Percentiles rank a stretch among this genome's conserved stretches.
These are phyloP conservation scores for Thinocorus orbignyianus DNA, from an alignment of 2,113 vertebrate species.

Conservation along the genomic window DNA sequence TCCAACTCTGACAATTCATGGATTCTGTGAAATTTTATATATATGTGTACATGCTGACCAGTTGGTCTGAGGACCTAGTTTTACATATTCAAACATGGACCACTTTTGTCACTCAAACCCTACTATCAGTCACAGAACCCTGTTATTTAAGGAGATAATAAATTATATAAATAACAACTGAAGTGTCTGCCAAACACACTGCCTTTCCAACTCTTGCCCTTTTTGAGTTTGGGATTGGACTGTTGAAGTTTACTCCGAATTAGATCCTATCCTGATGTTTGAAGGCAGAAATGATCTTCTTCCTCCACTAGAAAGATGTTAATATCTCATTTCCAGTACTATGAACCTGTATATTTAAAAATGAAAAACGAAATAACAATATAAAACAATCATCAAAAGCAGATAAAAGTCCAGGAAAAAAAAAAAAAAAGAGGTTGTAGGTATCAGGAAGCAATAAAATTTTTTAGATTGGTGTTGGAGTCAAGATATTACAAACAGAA, in stretches of 20 bases:
- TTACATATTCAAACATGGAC: background rate
- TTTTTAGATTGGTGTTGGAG: no score
- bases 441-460: background rate
- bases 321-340: no score
- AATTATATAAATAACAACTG: background rate
- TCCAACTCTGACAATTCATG: no score
- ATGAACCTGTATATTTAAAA: no score
- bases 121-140: background rate
- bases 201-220: background rate
- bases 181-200: background rate
- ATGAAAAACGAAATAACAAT: no score
- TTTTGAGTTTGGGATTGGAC: background rate
- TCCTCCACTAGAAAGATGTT: no score
- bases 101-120: background rate
- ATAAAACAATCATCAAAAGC: no score
- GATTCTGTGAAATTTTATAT: background rate
- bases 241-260: background rate
- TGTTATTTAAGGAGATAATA: background rate
- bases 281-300: background rate
- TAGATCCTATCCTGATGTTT: background rate
- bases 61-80: background rate
- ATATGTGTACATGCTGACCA: no score
- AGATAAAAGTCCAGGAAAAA: no score
- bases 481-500: no score
- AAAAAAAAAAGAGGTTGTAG: background rate